These are phyloP conservation scores for Platycheirus rosarum DNA, from an alignment of 2,888 invertebrate species.

Conservation along the genomic window DNA sequence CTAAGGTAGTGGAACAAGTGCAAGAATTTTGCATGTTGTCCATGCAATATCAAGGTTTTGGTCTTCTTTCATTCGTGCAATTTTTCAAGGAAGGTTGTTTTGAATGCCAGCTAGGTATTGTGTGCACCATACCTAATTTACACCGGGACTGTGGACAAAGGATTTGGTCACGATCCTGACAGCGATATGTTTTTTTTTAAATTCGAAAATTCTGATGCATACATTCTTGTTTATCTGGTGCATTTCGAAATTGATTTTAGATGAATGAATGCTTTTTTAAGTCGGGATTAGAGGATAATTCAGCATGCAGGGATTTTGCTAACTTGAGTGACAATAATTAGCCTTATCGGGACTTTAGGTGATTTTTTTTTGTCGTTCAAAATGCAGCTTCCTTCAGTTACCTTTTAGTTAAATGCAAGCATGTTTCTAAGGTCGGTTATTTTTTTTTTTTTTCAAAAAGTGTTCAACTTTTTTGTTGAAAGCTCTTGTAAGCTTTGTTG, in stretches of 20 bases:
- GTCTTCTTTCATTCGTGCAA: background rate
- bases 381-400: too few species aligned
- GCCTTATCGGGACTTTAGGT: too few species aligned
- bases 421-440: too few species aligned
- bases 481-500: too few species aligned
- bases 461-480: too few species aligned
- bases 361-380: slow-evolving; percentile 43
- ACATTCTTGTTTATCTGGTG: slow-evolving; percentile 8
- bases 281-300: background rate
- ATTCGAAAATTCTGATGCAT: slow-evolving; percentile 5
- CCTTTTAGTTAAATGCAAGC: too few species aligned
- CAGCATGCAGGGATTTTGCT: slow-evolving; percentile 8
- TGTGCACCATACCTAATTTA: background rate
- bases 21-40: slow-evolving; percentile 55
- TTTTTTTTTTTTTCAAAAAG: too few species aligned
- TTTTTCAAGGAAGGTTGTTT: background rate
- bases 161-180: slow-evolving; percentile 58
- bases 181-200: slow-evolving; percentile 34
- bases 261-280: slow-evolving; percentile 11
- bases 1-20: background rate
- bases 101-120: background rate
- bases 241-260: slow-evolving; percentile 36
- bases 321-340: slow-evolving; percentile 41
- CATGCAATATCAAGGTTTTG: slow-evolving; percentile 57
- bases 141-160: background rate